Evolutionary conservation across 2,888 invertebrate genomes (phyloP).

Genomic region (Cryptus viduatorius): DNA sequence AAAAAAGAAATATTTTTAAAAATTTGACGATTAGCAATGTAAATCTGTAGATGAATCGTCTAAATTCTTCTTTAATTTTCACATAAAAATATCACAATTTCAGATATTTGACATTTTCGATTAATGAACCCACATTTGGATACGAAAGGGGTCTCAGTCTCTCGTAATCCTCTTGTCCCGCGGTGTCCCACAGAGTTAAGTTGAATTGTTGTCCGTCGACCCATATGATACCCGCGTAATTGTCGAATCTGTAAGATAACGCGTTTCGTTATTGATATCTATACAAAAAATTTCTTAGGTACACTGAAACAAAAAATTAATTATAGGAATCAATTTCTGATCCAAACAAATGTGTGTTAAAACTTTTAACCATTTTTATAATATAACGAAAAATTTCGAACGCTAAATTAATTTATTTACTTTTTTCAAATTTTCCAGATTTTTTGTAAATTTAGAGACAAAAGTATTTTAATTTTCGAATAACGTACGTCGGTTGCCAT

Average conservation of each 20-base stretch:
- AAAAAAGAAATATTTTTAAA: background rate
- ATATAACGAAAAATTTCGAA: too few relatives aligned
- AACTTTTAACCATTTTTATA: too few relatives aligned
- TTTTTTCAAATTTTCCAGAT: too few relatives aligned
- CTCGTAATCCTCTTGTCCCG: conserved; percentile 97
- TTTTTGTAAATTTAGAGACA: too few relatives aligned
- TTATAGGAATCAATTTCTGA: too few relatives aligned
- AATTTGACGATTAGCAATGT: too few relatives aligned
- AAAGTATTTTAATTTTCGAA: too few relatives aligned
- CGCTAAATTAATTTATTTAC: too few relatives aligned
- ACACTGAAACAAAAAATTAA: background rate
- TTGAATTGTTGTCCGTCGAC: conserved; percentile 94
- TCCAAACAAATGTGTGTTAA: too few relatives aligned
- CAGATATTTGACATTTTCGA: too few relatives aligned
- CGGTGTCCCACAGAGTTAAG: conserved; percentile 96
- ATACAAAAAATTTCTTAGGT: background rate
- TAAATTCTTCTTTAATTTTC: background rate
- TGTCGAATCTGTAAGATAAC: conserved; percentile 90
- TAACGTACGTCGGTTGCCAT: too few relatives aligned
- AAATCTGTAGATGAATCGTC: background rate
- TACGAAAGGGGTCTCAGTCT: conserved; percentile 94
- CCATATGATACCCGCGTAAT: conserved; percentile 92
- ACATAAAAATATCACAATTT: too few relatives aligned
- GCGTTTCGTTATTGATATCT: background rate
- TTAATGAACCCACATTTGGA: conserved; percentile 89